Evolutionary conservation across 2,113 vertebrate species (phyloP), one percentile per base, ranked within the genome.

Genomic region (Pterocles gutturalis): DNA sequence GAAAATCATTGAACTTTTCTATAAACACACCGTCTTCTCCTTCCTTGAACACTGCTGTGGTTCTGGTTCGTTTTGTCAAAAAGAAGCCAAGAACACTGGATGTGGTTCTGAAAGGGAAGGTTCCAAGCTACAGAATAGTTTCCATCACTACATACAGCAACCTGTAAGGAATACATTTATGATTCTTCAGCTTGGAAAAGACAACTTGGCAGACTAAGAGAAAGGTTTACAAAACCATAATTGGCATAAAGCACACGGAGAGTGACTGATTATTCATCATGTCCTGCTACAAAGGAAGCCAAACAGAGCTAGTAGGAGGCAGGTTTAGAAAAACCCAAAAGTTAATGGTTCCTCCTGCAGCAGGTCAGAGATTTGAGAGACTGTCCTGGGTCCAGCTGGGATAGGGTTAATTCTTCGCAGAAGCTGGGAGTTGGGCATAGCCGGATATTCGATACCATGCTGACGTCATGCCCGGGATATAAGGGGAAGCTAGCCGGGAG

Each of bases 1-100:
- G 80, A 2, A 2, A 53, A 53, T 54, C 6, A 64, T 1, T 60
- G 17, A 88, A 70, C 12, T n/a, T 5, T 46, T 85, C 69, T 48
- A 17, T 22, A 45, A 58, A 57, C 41, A 26, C 48, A 55, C 9
- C 9, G 25, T 87, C 53, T 11, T 77, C 20, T 53, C 34, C 17
- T 14, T 51, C 22, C 17, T 70, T 2, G 0, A 46, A 75, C 2
- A 48, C 28, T 2, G 0, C 26, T n/a, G 65, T 4, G 3, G 7
- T 79, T 83, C 21, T 36, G 25, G 45, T 49, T 33, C 12, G 25
- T 53, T 62, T 46, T 21, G 25, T 78, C 33, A 29, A 81, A 64
- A 69, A 45, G n/a, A 15, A 53, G 29, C 41, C 28, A 43, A 65
- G 51, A 69, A 55, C 26, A 36, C 2, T 28, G 51, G 29, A 71